A percentile compares a stretch with the other conserved stretches of the same genome.
Evolutionary conservation across 2,113 vertebrate genomes (phyloP).

Genomic region (Gopherus flavomarginatus): DNA sequence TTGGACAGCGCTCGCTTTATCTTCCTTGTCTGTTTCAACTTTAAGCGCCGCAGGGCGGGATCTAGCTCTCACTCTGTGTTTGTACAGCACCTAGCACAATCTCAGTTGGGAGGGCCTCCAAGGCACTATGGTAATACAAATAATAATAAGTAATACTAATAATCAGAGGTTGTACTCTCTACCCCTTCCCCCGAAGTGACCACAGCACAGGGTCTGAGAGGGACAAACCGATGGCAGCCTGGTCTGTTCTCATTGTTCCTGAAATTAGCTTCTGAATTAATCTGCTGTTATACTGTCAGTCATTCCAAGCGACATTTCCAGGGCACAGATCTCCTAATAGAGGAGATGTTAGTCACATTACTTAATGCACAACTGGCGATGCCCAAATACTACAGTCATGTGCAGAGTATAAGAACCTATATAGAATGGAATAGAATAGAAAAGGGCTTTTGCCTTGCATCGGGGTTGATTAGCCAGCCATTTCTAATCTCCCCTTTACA

Average conservation of each 20-base stretch:
- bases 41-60: neutral
- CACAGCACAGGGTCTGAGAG: neutral
- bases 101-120: neutral
- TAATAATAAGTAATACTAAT: neutral
- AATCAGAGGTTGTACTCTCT: neutral
- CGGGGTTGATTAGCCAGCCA: accelerated
- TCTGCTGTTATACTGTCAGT: neutral
- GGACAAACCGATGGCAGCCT: neutral
- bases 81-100: accelerated
- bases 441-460: neutral
- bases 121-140: neutral
- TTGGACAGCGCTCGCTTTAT: neutral
- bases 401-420: neutral
- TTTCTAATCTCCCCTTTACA: neutral
- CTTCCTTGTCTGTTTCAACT: neutral
- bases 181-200: neutral
- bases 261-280: neutral
- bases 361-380: neutral
- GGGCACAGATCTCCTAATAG: neutral
- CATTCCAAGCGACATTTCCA: neutral
- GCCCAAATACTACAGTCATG: neutral
- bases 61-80: neutral
- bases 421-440: neutral
- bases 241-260: neutral
- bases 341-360: neutral